phyloP scores from a whole-genome alignment of 2,888 invertebrate genomes.

The Thereva nobilitata region DNA sequence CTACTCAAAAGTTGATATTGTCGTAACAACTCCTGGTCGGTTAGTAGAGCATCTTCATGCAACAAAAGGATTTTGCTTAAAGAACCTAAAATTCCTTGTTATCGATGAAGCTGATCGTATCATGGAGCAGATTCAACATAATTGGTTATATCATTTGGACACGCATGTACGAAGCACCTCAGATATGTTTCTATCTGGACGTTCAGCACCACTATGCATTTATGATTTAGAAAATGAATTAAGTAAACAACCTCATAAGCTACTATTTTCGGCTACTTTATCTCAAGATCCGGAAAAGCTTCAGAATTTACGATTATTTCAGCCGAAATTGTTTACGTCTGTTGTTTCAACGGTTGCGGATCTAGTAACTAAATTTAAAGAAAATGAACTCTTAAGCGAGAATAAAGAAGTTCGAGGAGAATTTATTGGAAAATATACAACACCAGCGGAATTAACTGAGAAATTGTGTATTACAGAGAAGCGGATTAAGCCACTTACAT shows the following conservation, averaged over 20 bases:
- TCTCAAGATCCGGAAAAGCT: constrained; percentile 96
- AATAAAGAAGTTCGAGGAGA: constrained; percentile 54
- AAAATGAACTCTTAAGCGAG: neutral
- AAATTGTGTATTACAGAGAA: constrained; percentile 67
- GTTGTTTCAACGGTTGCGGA: constrained; percentile 56
- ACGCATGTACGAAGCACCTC: constrained; percentile 63
- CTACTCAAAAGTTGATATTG: constrained; percentile 70
- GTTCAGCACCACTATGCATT: constrained; percentile 51
- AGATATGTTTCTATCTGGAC: constrained; percentile 61
- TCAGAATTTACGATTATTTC: constrained; percentile 83
- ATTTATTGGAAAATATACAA: constrained; percentile 78
- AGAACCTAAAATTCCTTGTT: constrained; percentile 75
- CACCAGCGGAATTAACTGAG: constrained; percentile 76
- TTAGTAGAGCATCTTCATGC: constrained; percentile 88
- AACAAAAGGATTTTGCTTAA: constrained; percentile 77
- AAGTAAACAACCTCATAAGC: constrained; percentile 72
- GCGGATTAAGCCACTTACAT: constrained; percentile 77
- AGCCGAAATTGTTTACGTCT: constrained; percentile 88
- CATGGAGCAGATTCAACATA: constrained; percentile 87
- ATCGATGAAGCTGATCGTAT: constrained; percentile 98
- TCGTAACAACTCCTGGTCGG: constrained; percentile 92
- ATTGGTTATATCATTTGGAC: constrained; percentile 86
- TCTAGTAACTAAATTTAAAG: constrained; percentile 43
- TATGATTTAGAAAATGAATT: constrained; percentile 49
- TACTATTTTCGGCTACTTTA: constrained; percentile 96